phyloP scores from a whole-genome alignment of 2,888 invertebrate species.

The Lasioglossum calceatum region DNA sequence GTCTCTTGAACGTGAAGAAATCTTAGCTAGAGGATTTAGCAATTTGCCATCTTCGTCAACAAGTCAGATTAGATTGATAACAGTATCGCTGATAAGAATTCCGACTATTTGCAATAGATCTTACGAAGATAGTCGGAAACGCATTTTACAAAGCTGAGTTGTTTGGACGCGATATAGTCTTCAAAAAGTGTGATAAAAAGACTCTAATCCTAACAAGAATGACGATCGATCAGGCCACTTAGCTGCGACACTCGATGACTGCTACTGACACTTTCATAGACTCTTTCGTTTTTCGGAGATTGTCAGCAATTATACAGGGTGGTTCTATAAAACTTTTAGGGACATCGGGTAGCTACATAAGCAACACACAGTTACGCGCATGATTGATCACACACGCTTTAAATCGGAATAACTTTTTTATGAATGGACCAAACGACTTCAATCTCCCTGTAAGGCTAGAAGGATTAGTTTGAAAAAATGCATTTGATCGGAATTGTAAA shows the following conservation, averaged over 20 bases:
- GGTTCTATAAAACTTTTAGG: too few relatives aligned
- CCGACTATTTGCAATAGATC: not conserved
- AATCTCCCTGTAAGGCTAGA: too few relatives aligned
- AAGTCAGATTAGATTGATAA: conserved; percentile 6
- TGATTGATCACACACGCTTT: too few relatives aligned
- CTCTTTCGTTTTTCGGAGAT: not conserved
- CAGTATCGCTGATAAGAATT: not conserved
- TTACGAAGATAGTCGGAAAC: not conserved
- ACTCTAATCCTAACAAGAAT: not conserved
- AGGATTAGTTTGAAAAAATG: too few relatives aligned
- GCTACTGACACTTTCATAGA: not conserved
- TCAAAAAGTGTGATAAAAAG: not conserved
- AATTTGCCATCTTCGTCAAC: not conserved
- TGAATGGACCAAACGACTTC: too few relatives aligned
- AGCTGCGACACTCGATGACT: not conserved
- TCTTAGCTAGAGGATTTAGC: not conserved
- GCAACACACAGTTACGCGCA: too few relatives aligned
- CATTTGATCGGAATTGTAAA: too few relatives aligned
- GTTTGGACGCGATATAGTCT: not conserved
- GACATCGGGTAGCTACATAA: too few relatives aligned
- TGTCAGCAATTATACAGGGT: too few relatives aligned
- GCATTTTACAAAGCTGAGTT: not conserved
- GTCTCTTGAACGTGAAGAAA: not conserved
- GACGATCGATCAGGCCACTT: not conserved
- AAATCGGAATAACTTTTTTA: too few relatives aligned